Evolutionary conservation across 2,113 vertebrate genomes (phyloP), one percentile per base, ranked within the genome.

Genomic region (Hippocampus comes): DNA sequence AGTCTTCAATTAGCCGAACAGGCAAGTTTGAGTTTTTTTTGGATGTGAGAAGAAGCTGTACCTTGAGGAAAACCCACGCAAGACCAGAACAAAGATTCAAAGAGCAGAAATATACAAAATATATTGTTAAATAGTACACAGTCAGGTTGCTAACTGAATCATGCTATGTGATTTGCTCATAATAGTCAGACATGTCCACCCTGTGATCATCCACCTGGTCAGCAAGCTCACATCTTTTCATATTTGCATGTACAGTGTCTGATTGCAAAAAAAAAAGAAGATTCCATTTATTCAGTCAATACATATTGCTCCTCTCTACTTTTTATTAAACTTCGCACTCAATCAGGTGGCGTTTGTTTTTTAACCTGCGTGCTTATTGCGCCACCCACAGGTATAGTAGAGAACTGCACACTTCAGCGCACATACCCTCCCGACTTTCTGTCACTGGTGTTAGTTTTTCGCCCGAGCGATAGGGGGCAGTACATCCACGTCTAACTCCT

Each of bases 311-410:
- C 18, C 1, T n/a, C 18, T 17, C 17, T 17, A 14, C 17, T 34
- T 34, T 34, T 34, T 34, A 34, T 38, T 38, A 38, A 38, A 38
- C 34, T 38, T 38, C 6, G 34, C 34, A 38, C 34, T 38, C 34
- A 38, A 0, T 38, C 34, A 38, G 34, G 34, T 38, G 34, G 34
- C 1, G 25, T 23, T 68, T 46, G 34, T 38, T 6, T 34, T 15
- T 14, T 27, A 17, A 14, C 4, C 63, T 60, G 18, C 11, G 9
- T 55, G 70, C 55, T 65, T 61, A 4, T 70, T 84, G 77, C 71
- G 75, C 83, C 87, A 72, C 75, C 82, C 70, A 75, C 57, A 78
- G 85, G 83, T 42, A 71, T 7, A 67, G 42, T 11, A 67, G 60
- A 49, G 78, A 82, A 80, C n/a, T 72, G 63, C 60, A 46, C 46